Base-by-base conservation (phyloP, 1,140 invertebrate genomes). In the Nylanderia fulva region DNA sequence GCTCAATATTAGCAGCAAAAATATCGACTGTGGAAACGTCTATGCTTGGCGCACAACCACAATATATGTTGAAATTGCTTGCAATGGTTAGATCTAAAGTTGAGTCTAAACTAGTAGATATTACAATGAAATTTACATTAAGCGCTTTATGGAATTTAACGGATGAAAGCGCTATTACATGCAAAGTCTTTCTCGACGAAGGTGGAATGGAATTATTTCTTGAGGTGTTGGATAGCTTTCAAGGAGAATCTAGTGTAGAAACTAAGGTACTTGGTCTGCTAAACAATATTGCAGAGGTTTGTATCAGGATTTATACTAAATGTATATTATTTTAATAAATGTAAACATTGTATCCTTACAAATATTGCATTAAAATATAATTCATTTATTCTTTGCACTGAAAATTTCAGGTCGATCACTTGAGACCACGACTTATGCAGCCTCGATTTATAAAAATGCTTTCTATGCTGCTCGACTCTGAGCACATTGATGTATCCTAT, bases 111-210 rank as follows among this genome's bases (percentile, higher is more conserved):
- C 94, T 94, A 18, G 95, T 96, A 4, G 97, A 98, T 90, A 97
- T 98, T 39, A 98, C 97, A 2, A 95, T 98, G 91, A 97, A 97
- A 91, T 98, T 98, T 91, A 97, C 97, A 18, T 94, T 98, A 2
- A 97, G 97, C 90, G 97, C 97, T 39, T 93, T 98, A 4, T 98
- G 97, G 97, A 98, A 98, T 94, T 94, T 98, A 27, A 98, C 97
- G 52, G 97, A 97, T 90, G 97, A 97, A 92, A 97, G 96, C 87
- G 96, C 97, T 8, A 95, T 95, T 33, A 97, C 97, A 0, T 98
- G 97, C 91, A 93, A 95, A 87, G 96, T 97, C 3, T 98, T 98
- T 92, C 93, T 98, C 27, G 95, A 96, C 56, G 96, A 97, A 91
- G 96, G 96, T 21, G 97, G 97, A 5, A 95, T 97, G 91, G 93